A percentile compares a stretch with the other conserved stretches of the same genome.
phyloP scores from a whole-genome alignment of 2,113 vertebrate genomes.

The Rafetus swinhoei region DNA sequence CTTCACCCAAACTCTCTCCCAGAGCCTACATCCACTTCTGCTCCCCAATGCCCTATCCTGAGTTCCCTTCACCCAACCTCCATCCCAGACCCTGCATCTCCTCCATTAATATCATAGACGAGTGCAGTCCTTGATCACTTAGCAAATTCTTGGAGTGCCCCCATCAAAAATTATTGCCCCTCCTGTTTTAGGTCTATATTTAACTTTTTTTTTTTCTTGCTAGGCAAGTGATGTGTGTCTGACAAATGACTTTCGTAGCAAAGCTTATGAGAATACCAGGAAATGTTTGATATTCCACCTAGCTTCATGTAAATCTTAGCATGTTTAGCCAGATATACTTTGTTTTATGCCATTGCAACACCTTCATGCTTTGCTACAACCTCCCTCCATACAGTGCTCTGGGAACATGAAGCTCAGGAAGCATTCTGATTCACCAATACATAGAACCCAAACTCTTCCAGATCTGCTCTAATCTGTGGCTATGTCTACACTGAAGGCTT shows the following conservation, averaged over 20 bases:
- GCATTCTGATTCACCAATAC: background rate
- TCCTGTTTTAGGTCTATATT: background rate
- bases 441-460: background rate
- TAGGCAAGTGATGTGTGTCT: background rate
- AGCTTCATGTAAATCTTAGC: background rate
- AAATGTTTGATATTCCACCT: background rate
- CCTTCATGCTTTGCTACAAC: background rate
- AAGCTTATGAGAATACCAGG: background rate
- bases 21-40: too few species aligned
- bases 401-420: background rate
- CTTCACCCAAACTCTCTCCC: too few species aligned
- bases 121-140: too few species aligned
- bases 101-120: too few species aligned
- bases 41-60: too few species aligned
- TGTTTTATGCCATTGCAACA: background rate
- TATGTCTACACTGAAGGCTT: too few species aligned
- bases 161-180: too few species aligned
- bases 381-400: background rate
- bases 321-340: background rate
- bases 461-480: background rate
- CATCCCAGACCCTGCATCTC: too few species aligned
- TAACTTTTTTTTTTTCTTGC: background rate
- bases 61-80: too few species aligned
- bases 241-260: background rate
- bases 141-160: too few species aligned